Evolutionary conservation across 2,888 invertebrate genomes (phyloP), one percentile per base, ranked within the genome.

Genomic region (Chloromyia formosa): DNA sequence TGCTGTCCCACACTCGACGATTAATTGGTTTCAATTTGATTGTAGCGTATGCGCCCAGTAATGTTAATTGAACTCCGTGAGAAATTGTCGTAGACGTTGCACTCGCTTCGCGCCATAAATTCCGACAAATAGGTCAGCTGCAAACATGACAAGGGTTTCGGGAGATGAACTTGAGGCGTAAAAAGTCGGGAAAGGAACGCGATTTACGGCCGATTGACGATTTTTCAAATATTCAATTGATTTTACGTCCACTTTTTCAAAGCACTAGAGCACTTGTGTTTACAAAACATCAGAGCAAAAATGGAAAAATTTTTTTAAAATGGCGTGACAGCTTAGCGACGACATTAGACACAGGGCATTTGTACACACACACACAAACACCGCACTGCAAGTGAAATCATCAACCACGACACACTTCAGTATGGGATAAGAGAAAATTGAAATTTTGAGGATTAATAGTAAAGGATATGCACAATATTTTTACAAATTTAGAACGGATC

Each of bases 71-170:
- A 35, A 54, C 27, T 27, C 40, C 40, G 56, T 58, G 18, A 71
- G 27, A 35, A 35, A 10, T 56, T 16, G 23, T 45, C 71, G 68
- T 53, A 69, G 69, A 35, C 69, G 56, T 69, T 69, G 71, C 71
- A 56, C 35, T 71, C 71, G 71, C 16, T 71, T 71, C 71, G 71
- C 71, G 71, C 71, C 71, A 71, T 71, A 71, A 71, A 71, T 71
- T 40, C 71, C 56, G 10, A 54, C 69, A 69, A 69, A 71, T 56
- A 71, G 71, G 71, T 71, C 71, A 71, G 56, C 22, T 35, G 69
- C 54, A 69, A 69, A 54, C 54, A 69, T 69, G 56, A 69, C 56
- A 23, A 69, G 35, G 10, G 4, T 14, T 22, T 23, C 27, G 18
- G 27, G 27, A 49, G 49, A 60, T 23, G 1, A 10, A 60, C n/a